phyloP scores from a whole-genome alignment of 2,888 invertebrate species.

The Gerris lacustris region DNA sequence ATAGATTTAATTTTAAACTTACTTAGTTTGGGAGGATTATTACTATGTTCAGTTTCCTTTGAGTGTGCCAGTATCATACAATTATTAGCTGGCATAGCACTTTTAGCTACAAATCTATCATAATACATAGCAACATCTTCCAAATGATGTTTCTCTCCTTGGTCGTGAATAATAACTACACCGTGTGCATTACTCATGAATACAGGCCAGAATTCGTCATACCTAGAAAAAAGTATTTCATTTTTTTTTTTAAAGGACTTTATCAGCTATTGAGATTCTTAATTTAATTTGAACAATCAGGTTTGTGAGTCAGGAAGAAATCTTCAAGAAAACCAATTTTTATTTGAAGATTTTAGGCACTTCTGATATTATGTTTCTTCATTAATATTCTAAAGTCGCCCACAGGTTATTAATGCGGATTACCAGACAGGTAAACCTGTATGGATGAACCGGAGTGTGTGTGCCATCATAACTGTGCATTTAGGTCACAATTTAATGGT shows the following conservation, averaged over 20 bases:
- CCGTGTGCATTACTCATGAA: slow-evolving; percentile 55
- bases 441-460: too few relatives aligned
- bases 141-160: slow-evolving; percentile 42
- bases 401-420: too few relatives aligned
- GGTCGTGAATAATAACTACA: slow-evolving; percentile 55
- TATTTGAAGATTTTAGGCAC: too few relatives aligned
- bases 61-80: slow-evolving; percentile 48
- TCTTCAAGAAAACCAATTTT: too few relatives aligned
- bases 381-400: too few relatives aligned
- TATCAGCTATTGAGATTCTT: background rate
- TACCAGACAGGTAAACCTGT: too few relatives aligned
- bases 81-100: slow-evolving; percentile 50
- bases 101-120: slow-evolving; percentile 56
- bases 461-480: too few relatives aligned
- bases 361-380: too few relatives aligned
- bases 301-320: too few relatives aligned
- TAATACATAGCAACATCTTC: slow-evolving; percentile 50
- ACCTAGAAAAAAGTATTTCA: slow-evolving; percentile 44
- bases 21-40: slow-evolving; percentile 42
- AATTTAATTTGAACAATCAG: too few relatives aligned
- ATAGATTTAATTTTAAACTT: too few relatives aligned
- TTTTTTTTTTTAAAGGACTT: background rate
- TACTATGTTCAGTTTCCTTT: slow-evolving; percentile 36
- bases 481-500: too few relatives aligned
- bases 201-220: slow-evolving; percentile 64